Evolutionary conservation across 2,888 invertebrate species (phyloP).

Genomic region (Lacanobia wlatinum): DNA sequence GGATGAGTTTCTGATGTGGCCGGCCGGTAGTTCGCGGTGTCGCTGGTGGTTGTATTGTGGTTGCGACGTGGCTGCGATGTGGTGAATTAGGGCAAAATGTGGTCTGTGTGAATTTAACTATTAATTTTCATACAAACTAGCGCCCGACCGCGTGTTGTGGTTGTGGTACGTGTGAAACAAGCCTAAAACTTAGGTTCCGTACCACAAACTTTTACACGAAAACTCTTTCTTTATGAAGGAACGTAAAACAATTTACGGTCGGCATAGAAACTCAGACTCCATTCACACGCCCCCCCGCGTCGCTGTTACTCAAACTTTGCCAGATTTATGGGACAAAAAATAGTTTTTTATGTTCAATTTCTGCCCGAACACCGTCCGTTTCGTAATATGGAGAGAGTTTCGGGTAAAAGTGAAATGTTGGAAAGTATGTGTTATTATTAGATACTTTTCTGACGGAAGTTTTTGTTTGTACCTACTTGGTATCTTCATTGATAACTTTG

Average conservation of each 20-base stretch:
- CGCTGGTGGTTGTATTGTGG: no score
- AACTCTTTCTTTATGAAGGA: slow-evolving; percentile 9
- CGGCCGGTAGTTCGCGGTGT: no score
- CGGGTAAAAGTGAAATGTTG: slow-evolving; percentile 25
- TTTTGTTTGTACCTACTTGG: not conserved
- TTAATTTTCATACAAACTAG: no score
- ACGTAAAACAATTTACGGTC: slow-evolving; percentile 42
- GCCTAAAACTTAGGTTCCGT: no score
- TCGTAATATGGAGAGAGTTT: slow-evolving; percentile 26
- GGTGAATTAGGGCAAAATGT: no score
- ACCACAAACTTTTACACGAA: slow-evolving; percentile 7
- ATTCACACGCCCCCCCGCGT: slow-evolving; percentile 46
- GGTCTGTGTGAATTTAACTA: no score
- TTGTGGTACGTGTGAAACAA: no score
- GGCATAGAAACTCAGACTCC: slow-evolving; percentile 40
- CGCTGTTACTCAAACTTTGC: slow-evolving; percentile 58
- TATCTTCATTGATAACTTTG: not conserved
- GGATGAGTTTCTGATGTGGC: no score
- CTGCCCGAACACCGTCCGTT: slow-evolving; percentile 29
- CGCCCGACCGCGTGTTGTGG: no score
- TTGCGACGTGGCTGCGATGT: no score
- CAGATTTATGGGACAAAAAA: slow-evolving; percentile 63
- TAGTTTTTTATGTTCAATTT: slow-evolving; percentile 65
- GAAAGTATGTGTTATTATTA: slow-evolving; percentile 35
- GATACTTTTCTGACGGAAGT: slow-evolving; percentile 12